A percentile compares a stretch with the other conserved stretches of the same genome.
Evolutionary conservation across 2,888 invertebrate species (phyloP).

Genomic region (Isoperla grammatica): DNA sequence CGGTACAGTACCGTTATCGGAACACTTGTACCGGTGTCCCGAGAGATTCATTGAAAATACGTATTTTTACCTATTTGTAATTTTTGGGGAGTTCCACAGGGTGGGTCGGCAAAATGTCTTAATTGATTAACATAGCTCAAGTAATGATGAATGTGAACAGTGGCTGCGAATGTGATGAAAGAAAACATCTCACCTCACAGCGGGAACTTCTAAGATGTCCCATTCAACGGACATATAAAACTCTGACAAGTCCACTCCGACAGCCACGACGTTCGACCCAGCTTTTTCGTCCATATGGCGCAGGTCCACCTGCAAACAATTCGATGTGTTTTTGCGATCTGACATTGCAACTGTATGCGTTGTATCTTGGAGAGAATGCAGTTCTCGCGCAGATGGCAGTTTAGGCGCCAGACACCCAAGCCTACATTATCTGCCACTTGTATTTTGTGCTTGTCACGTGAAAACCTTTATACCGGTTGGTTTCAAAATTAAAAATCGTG

Average conservation of each 20-base stretch:
- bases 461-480: neutral
- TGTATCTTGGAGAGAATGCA: neutral
- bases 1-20: no score
- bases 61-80: no score
- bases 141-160: no score
- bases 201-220: slow-evolving; percentile 52
- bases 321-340: neutral
- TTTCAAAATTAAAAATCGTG: no score
- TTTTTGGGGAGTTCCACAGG: no score
- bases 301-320: slow-evolving; percentile 38
- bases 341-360: neutral
- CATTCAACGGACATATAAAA: slow-evolving; percentile 56
- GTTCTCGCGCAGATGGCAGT: slow-evolving; percentile 12
- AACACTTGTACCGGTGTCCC: no score
- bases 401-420: slow-evolving; percentile 5
- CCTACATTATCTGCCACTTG: neutral
- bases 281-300: slow-evolving; percentile 42
- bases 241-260: slow-evolving; percentile 49
- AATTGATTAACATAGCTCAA: no score
- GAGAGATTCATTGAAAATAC: no score
- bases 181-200: slow-evolving; percentile 40
- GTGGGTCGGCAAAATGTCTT: no score
- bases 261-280: slow-evolving; percentile 40
- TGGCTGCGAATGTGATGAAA: no score
- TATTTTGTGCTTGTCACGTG: neutral